These are phyloP conservation scores for Leptura quadrifasciata DNA, from an alignment of 2,888 invertebrate genomes.

Conservation along the genomic window DNA sequence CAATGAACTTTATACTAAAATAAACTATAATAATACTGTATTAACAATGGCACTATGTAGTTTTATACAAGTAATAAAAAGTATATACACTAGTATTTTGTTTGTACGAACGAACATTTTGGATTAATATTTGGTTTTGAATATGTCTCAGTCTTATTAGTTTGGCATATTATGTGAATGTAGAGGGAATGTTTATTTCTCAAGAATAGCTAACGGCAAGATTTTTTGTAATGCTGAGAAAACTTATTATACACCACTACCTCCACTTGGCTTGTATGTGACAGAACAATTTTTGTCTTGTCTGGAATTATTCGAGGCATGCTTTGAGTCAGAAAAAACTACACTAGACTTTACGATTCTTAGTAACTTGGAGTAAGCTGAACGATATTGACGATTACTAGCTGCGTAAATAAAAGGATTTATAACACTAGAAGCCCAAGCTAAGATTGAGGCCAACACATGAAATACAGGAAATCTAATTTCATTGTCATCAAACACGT, in stretches of 20 bases:
- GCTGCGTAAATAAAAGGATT: slow-evolving; percentile 94
- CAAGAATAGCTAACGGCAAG: slow-evolving; percentile 18
- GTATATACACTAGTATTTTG: slow-evolving; percentile 22
- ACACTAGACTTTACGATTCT: slow-evolving; percentile 69
- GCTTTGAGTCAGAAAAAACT: slow-evolving; percentile 65
- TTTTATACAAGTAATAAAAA: slow-evolving; percentile 28
- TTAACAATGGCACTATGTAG: slow-evolving; percentile 35
- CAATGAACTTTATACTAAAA: neutral
- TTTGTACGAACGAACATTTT: neutral
- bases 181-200: slow-evolving; percentile 29
- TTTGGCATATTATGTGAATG: slow-evolving; percentile 24
- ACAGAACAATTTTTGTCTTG: slow-evolving; percentile 62
- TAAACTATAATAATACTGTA: slow-evolving; percentile 37
- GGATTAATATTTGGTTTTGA: slow-evolving; percentile 25
- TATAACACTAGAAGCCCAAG: slow-evolving; percentile 93
- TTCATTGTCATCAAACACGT: slow-evolving; percentile 87
- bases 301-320: slow-evolving; percentile 62
- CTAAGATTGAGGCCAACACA: slow-evolving; percentile 88
- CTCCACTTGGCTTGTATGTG: slow-evolving; percentile 58
- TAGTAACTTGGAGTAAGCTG: slow-evolving; percentile 78
- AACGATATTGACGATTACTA: slow-evolving; percentile 88
- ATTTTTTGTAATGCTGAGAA: neutral
- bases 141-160: slow-evolving; percentile 30
- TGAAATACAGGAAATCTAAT: slow-evolving; percentile 85
- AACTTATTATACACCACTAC: slow-evolving; percentile 31